Evolutionary conservation across 2,113 vertebrate species (phyloP).

Genomic region (Heterochromis multidens): DNA sequence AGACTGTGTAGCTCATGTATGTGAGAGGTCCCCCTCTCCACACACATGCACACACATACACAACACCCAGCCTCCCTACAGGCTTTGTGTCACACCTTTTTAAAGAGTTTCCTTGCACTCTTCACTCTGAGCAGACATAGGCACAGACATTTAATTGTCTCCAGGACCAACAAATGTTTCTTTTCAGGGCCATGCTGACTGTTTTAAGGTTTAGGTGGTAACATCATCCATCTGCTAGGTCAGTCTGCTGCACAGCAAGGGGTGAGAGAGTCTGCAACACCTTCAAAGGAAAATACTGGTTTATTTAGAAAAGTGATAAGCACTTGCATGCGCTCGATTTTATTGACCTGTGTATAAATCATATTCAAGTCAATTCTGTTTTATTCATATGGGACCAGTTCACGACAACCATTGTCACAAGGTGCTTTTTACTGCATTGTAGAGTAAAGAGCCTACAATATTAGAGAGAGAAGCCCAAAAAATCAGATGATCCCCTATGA

Average conservation of each 20-base stretch:
- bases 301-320: background rate
- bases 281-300: background rate
- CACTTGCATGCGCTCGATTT: background rate
- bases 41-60: background rate
- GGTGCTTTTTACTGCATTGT: background rate
- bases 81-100: constrained; percentile 46
- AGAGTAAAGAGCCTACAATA: background rate
- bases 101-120: background rate
- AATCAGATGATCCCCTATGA: background rate
- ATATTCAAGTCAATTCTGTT: background rate
- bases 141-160: background rate
- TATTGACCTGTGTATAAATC: background rate
- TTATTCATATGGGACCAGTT: background rate
- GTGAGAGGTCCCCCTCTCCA: background rate
- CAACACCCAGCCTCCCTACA: background rate
- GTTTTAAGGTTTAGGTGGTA: background rate
- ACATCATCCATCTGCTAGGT: background rate
- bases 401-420: background rate
- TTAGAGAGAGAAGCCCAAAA: background rate
- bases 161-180: constrained; percentile 26
- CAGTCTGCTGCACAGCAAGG: background rate
- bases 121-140: constrained; percentile 1
- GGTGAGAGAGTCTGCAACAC: background rate
- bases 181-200: background rate
- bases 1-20: background rate